A percentile compares a stretch with the other conserved stretches of the same genome.
Evolutionary conservation across 2,113 vertebrate species (phyloP).

Genomic region (Hepsetus odoe): DNA sequence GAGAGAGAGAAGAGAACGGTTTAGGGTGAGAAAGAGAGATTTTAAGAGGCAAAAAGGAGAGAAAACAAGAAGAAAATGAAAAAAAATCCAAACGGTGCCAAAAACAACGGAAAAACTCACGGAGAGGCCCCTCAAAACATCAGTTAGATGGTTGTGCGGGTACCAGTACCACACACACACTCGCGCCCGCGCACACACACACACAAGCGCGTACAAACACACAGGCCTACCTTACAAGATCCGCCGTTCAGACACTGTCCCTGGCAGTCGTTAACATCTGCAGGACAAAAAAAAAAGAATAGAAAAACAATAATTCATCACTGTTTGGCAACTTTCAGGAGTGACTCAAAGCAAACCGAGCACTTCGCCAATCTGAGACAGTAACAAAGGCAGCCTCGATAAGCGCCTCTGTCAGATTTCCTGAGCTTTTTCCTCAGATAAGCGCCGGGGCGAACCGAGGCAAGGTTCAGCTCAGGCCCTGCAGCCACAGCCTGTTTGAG

Average conservation of each 20-base stretch:
- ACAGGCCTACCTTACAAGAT: constrained; percentile 80
- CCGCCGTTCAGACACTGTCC: constrained; percentile 89
- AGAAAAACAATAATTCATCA: constrained; percentile 15
- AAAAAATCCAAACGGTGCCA: background rate
- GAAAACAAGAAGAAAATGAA: background rate
- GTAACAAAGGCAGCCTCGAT: background rate
- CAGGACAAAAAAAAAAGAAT: background rate
- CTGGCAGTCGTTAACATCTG: constrained; percentile 87
- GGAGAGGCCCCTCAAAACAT: constrained; percentile 13
- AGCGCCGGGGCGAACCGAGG: constrained; percentile 14
- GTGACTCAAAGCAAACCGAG: constrained; percentile 33
- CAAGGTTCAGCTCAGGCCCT: background rate
- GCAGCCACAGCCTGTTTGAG: constrained; percentile 12
- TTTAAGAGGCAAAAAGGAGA: background rate
- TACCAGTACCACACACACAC: background rate
- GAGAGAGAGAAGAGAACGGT: background rate
- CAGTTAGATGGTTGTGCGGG: background rate
- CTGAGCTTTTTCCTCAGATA: constrained; percentile 29
- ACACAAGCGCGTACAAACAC: background rate
- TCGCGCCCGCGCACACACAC: background rate
- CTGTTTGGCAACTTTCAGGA: background rate
- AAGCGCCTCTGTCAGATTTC: constrained; percentile 34
- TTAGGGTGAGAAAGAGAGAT: background rate
- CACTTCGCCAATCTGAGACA: background rate
- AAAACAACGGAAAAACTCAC: constrained; percentile 2